A percentile compares a stretch with the other conserved stretches of the same genome.
phyloP scores from a whole-genome alignment of 35 echinoderm and acorn worm genomes.

The Strongylocentrotus purpuratus region DNA sequence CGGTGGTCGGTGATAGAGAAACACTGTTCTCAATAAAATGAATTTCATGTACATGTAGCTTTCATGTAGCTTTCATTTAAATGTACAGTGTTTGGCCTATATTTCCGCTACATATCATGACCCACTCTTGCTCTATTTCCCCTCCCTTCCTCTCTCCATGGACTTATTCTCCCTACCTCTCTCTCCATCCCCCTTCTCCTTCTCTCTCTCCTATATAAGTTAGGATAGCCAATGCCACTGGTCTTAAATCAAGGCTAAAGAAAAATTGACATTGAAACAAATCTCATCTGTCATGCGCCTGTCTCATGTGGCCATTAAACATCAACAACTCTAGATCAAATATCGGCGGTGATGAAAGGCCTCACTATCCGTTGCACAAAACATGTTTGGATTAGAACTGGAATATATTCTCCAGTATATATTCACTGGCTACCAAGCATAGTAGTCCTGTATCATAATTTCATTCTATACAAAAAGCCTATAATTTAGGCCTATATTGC shows the following conservation, averaged over 20 bases:
- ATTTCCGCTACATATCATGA: background rate
- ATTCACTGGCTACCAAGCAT: background rate
- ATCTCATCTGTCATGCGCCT: background rate
- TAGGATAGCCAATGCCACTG: background rate
- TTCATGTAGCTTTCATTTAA: too few relatives aligned
- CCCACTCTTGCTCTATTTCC: background rate
- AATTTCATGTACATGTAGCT: too few relatives aligned
- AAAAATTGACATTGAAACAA: constrained; percentile 13
- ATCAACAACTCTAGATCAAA: background rate
- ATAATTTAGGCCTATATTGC: background rate
- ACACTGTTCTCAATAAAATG: too few relatives aligned
- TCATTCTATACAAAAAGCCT: too few relatives aligned
- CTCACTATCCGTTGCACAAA: background rate
- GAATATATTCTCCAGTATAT: background rate
- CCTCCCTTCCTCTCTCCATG: too few relatives aligned
- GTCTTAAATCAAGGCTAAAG: background rate
- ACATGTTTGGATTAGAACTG: background rate
- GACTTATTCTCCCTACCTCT: too few relatives aligned
- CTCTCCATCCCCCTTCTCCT: background rate
- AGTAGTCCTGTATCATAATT: background rate
- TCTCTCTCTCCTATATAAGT: background rate
- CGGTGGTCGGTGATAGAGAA: too few relatives aligned
- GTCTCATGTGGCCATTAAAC: constrained; percentile 2
- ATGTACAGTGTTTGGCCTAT: too few relatives aligned
- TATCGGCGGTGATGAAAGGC: background rate